Conservation (phyloP, 2,888 invertebrate genomes). For the Vandiemenella viatica region DNA sequence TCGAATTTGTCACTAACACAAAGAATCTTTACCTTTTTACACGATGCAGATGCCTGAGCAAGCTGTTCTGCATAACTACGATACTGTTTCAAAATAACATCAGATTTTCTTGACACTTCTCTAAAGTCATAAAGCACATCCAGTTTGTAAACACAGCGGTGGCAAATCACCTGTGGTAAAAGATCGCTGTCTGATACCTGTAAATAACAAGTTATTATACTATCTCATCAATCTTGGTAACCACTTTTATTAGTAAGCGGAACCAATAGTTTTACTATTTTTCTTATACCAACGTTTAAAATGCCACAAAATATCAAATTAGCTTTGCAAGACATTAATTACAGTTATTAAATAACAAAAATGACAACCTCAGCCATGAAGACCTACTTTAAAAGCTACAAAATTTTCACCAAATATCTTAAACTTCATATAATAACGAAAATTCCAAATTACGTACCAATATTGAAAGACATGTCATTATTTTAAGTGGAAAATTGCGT, state of each 20-base stretch:
- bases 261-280: too few species aligned
- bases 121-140: constrained; percentile 63
- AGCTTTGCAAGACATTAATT: too few species aligned
- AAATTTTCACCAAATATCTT: background rate
- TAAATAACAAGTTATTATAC: constrained; percentile 28
- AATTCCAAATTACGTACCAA: constrained; percentile 43
- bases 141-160: constrained; percentile 58
- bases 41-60: constrained; percentile 2
- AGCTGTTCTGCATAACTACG: constrained; percentile 52
- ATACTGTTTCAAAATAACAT: constrained; percentile 59
- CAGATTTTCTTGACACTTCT: constrained; percentile 58
- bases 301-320: too few species aligned
- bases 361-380: too few species aligned
- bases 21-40: background rate
- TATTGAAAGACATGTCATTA: constrained; percentile 65
- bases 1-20: too few species aligned
- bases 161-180: constrained; percentile 63
- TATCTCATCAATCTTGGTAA: too few species aligned
- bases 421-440: constrained; percentile 15
- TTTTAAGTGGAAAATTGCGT: constrained; percentile 50
- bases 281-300: too few species aligned
- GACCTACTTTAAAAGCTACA: constrained; percentile 1
- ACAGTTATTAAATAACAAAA: too few species aligned
- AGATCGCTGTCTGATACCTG: constrained; percentile 62
- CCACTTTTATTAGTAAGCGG: too few species aligned